Conservation (phyloP, 2,797 vertebrate species). For the Falco rusticolus region DNA sequence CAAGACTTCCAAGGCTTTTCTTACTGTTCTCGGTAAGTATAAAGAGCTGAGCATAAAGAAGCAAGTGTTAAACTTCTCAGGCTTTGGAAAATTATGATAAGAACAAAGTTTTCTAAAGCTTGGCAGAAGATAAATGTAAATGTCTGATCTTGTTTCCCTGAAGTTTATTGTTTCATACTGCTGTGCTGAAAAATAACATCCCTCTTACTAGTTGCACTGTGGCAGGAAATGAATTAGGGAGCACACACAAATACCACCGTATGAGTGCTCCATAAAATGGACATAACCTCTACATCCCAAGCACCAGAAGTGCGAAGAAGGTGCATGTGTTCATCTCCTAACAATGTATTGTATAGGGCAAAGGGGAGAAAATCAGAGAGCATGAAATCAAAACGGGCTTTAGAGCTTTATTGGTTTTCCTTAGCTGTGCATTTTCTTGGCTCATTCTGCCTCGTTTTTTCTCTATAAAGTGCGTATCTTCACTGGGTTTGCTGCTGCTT, state of each 20-base stretch:
- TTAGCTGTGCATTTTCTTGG: conserved; percentile 54
- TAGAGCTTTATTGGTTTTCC: conserved; percentile 30
- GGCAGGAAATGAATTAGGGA: not conserved
- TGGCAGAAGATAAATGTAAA: conserved; percentile 10
- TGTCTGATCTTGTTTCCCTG: not conserved
- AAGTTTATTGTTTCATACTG: conserved; percentile 18
- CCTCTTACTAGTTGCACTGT: not conserved
- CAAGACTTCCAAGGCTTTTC: conserved; percentile 96
- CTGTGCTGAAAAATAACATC: not conserved
- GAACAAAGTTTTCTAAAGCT: conserved; percentile 7
- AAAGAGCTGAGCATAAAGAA: not conserved
- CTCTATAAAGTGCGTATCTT: conserved; percentile 45
- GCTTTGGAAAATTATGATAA: conserved; percentile 12
- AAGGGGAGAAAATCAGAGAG: conserved; percentile 39
- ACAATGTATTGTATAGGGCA: conserved; percentile 1
- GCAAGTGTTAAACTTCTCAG: not conserved
- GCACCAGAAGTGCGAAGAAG: not conserved
- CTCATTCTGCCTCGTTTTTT: not conserved
- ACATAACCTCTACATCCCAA: not conserved
- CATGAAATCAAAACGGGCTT: conserved; percentile 40
- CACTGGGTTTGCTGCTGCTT: conserved; percentile 50
- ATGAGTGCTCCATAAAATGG: not conserved
- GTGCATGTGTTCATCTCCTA: not conserved
- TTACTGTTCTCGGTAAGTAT: conserved; percentile 93
- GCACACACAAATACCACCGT: not conserved